phyloP scores from a whole-genome alignment of 2,888 invertebrate species.

The Tromatobia lineatoria region DNA sequence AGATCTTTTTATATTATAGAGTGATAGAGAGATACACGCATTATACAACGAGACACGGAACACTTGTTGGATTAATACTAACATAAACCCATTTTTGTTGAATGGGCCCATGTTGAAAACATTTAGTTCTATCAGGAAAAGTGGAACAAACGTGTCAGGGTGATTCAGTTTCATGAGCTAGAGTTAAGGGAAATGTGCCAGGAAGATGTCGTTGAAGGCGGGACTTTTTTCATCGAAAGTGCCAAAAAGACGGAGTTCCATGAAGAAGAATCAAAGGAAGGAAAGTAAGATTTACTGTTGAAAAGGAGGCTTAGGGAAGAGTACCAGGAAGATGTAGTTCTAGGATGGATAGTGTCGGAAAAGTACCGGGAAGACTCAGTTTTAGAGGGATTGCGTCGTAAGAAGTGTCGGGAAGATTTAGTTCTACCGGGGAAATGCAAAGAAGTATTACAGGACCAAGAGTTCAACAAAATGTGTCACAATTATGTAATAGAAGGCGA shows the following conservation, averaged over 20 bases:
- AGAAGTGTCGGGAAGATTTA: neutral
- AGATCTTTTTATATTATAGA: too few species aligned
- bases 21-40: too few species aligned
- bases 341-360: neutral
- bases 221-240: neutral
- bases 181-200: neutral
- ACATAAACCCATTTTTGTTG: neutral
- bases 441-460: too few species aligned
- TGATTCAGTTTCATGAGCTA: neutral
- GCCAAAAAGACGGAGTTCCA: neutral
- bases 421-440: neutral
- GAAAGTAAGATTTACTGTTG: neutral
- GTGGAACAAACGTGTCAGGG: too few species aligned
- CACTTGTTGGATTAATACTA: slow-evolving; percentile 59
- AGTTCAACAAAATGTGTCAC: neutral
- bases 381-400: too few species aligned
- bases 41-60: slow-evolving; percentile 41
- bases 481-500: neutral
- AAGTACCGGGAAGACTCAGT: neutral
- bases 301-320: neutral
- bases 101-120: too few species aligned
- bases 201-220: neutral
- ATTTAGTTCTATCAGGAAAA: too few species aligned
- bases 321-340: neutral
- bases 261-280: neutral